Evolutionary conservation across 2,113 vertebrate genomes (phyloP).

Genomic region (Crotalus helleri): DNA sequence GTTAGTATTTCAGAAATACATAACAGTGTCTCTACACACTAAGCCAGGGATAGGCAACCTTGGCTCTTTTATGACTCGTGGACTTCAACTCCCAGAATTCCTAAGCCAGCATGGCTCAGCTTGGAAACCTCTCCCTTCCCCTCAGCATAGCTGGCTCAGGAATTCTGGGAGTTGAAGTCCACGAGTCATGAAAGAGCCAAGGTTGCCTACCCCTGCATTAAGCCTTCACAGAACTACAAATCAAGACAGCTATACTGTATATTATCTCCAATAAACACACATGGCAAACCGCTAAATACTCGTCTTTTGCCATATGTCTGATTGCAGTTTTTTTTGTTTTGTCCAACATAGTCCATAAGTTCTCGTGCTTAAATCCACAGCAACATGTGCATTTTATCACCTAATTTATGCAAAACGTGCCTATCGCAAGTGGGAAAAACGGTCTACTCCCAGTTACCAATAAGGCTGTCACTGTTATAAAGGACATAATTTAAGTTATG

Average conservation of each 20-base stretch:
- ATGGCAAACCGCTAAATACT: background rate
- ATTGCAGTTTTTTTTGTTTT: background rate
- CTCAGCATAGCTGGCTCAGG: no score
- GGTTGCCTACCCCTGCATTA: background rate
- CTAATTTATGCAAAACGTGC: background rate
- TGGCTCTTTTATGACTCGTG: no score
- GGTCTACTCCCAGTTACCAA: no score
- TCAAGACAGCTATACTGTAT: background rate
- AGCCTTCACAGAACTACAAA: background rate
- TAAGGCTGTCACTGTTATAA: no score
- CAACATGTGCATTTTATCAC: background rate
- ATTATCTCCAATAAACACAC: no score
- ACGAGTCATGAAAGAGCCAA: no score
- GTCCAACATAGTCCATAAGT: no score
- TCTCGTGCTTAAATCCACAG: background rate
- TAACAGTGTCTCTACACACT: background rate
- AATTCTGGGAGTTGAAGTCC: no score
- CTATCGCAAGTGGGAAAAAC: no score
- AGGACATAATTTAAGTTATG: background rate
- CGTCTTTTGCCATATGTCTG: background rate
- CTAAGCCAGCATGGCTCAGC: no score
- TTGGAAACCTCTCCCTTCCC: no score
- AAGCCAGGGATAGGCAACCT: background rate
- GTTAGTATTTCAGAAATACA: background rate
- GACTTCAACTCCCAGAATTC: no score